These are phyloP conservation scores for Pristionchus pacificus DNA, from an alignment of 1,140 invertebrate genomes.

Conservation along the genomic window DNA sequence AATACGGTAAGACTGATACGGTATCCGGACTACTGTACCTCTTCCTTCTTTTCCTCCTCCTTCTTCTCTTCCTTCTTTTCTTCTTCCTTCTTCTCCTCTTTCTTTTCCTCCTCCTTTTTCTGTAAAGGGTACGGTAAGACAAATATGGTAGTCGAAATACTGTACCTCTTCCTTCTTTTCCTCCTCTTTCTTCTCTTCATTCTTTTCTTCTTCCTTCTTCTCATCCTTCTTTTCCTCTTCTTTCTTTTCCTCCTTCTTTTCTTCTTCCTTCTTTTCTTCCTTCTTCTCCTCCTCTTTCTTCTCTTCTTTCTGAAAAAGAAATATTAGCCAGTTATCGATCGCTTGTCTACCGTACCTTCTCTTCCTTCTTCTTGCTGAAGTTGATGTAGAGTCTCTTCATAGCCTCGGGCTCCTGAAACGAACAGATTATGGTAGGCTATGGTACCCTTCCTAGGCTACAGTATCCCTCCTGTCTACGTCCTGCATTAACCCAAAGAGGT, in stretches of 20 bases:
- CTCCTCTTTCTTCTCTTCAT: background rate
- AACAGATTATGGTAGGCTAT: background rate
- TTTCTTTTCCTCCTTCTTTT: background rate
- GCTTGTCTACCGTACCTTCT: constrained; percentile 36
- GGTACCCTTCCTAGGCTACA: too few relatives aligned
- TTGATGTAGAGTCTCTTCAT: constrained; percentile 37
- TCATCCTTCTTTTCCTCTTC: background rate
- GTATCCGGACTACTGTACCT: background rate
- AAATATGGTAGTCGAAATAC: background rate
- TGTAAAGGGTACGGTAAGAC: too few relatives aligned
- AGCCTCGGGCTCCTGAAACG: constrained; percentile 25
- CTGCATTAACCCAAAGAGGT: too few relatives aligned
- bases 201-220: background rate
- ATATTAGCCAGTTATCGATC: constrained; percentile 17
- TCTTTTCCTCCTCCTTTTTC: background rate
- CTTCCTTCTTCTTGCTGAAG: constrained; percentile 35
- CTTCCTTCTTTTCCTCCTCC: background rate
- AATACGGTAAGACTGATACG: too few relatives aligned
- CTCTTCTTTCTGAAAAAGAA: constrained; percentile 13
- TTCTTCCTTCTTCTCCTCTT: background rate
- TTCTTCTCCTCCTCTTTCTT: constrained; percentile 11
- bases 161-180: background rate
- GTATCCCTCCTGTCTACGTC: too few relatives aligned
- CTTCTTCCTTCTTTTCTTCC: constrained; percentile 28
- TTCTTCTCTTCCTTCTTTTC: background rate